Conservation (phyloP, 2,888 invertebrate genomes). For the Ochropleura plecta region DNA sequence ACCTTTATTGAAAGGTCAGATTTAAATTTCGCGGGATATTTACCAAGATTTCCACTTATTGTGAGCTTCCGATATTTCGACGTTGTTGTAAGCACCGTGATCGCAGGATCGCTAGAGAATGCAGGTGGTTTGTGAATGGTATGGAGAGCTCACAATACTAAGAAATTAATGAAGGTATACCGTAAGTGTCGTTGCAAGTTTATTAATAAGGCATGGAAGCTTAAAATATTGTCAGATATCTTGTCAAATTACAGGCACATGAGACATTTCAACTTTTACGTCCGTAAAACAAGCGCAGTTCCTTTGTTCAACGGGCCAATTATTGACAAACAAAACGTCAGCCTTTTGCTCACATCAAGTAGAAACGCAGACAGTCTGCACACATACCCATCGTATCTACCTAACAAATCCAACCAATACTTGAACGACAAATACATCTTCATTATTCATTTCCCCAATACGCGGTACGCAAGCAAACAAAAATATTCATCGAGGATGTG, state of each 20-base stretch:
- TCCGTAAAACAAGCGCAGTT: background rate
- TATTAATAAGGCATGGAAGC: no score
- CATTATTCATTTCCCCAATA: constrained; percentile 61
- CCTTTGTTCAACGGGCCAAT: no score
- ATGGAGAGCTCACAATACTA: no score
- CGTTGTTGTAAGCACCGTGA: no score
- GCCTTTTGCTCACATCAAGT: background rate
- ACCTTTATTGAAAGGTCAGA: background rate
- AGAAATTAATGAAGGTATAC: no score
- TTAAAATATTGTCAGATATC: no score
- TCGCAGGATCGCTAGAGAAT: no score
- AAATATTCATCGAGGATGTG: constrained; percentile 79
- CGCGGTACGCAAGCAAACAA: constrained; percentile 70
- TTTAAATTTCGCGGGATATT: no score
- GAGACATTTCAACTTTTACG: background rate
- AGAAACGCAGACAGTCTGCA: constrained; percentile 24
- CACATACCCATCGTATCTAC: constrained; percentile 16
- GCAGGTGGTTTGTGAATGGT: no score
- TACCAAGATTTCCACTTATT: no score
- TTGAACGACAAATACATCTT: constrained; percentile 54
- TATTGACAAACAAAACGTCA: background rate
- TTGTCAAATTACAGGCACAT: background rate
- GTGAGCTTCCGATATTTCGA: no score
- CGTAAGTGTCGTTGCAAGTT: no score
- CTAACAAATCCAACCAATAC: constrained; percentile 41